These are phyloP conservation scores for Halcyon smyrnensis DNA, from an alignment of 2,797 vertebrate species.

Conservation along the genomic window DNA sequence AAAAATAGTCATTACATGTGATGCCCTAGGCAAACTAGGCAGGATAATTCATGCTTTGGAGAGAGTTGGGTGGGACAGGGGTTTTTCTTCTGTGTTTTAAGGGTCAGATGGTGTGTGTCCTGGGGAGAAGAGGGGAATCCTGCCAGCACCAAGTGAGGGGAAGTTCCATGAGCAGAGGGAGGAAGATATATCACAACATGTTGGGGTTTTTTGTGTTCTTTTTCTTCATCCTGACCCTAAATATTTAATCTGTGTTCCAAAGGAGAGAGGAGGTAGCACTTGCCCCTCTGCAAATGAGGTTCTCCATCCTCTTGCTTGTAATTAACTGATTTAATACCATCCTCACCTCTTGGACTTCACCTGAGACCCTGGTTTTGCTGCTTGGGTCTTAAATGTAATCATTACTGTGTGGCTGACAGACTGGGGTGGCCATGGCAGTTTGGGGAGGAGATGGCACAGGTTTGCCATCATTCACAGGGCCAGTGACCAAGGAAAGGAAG, in stretches of 20 bases:
- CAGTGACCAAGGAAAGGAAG: not conserved
- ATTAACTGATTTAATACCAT: not conserved
- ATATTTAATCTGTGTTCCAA: accelerated
- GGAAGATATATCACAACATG: accelerated
- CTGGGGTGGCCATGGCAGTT: not conserved
- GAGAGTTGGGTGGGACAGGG: not conserved
- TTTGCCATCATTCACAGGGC: not conserved
- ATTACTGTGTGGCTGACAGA: accelerated
- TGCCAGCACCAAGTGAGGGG: not conserved
- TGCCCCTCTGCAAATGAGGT: not conserved
- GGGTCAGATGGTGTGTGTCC: not conserved
- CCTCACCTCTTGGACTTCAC: not conserved
- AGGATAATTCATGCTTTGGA: not conserved
- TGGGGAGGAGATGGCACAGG: not conserved
- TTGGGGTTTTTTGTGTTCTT: too few relatives aligned
- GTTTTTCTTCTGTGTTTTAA: not conserved
- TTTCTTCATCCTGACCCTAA: not conserved
- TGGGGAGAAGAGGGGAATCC: not conserved
- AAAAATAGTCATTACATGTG: not conserved
- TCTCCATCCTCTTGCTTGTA: not conserved
- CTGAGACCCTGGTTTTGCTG: not conserved
- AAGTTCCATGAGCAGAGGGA: not conserved
- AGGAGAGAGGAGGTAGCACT: too few relatives aligned
- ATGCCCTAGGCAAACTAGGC: not conserved
- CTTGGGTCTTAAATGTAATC: not conserved